Evolutionary conservation across 2,797 vertebrate genomes (phyloP).

Genomic region (Echeneis naucrates): DNA sequence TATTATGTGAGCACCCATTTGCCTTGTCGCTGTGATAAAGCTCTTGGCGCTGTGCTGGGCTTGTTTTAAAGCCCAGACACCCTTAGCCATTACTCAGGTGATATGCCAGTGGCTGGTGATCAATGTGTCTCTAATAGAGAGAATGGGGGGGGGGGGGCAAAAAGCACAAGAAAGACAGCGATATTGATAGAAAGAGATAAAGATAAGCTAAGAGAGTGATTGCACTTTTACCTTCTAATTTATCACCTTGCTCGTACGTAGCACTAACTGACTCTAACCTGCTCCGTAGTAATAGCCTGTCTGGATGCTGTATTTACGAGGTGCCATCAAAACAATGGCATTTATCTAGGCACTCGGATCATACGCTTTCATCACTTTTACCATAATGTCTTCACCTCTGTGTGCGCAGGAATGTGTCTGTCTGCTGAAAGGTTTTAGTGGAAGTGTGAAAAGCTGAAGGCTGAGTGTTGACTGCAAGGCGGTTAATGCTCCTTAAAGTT

Average conservation of each 20-base stretch:
- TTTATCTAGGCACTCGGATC: constrained; percentile 65
- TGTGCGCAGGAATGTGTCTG: constrained; percentile 29
- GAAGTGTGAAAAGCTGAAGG: constrained; percentile 43
- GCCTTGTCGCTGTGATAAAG: constrained; percentile 74
- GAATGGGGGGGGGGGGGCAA: constrained; percentile 27
- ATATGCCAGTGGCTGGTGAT: constrained; percentile 80
- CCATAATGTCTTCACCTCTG: constrained; percentile 51
- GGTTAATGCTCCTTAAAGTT: constrained; percentile 66
- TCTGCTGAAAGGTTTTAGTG: constrained; percentile 29
- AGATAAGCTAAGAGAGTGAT: constrained; percentile 76
- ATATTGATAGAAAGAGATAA: constrained; percentile 76
- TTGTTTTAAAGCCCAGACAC: constrained; percentile 81
- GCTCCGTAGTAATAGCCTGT: constrained; percentile 72
- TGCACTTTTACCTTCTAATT: constrained; percentile 81
- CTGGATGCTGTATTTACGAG: constrained; percentile 71
- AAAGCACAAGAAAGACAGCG: constrained; percentile 67
- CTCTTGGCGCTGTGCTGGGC: constrained; percentile 60
- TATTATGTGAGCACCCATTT: constrained; percentile 74
- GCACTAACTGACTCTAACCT: constrained; percentile 55
- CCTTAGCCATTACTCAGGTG: constrained; percentile 85
- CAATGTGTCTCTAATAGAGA: constrained; percentile 82
- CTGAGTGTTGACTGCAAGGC: constrained; percentile 35
- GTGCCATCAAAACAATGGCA: constrained; percentile 75
- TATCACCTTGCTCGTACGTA: constrained; percentile 62
- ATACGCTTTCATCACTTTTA: constrained; percentile 67